A percentile compares a stretch with the other conserved stretches of the same genome.
These are phyloP conservation scores for Agonopterix heracliana DNA, from an alignment of 2,888 invertebrate genomes.

Conservation along the genomic window DNA sequence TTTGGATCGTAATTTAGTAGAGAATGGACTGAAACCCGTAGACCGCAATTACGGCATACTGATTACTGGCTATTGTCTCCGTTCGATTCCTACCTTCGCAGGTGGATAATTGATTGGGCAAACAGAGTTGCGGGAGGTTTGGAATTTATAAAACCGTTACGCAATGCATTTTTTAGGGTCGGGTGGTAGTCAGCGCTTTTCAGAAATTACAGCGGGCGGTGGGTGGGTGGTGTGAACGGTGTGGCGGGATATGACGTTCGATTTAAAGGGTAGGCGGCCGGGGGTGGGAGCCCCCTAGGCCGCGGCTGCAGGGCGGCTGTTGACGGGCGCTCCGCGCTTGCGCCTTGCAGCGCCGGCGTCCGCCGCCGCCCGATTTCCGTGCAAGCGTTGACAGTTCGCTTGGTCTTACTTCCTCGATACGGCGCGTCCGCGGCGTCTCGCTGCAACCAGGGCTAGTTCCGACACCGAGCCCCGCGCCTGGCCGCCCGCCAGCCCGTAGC, in stretches of 20 bases:
- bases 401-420: constrained; percentile 72
- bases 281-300: constrained; percentile 30
- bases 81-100: constrained; percentile 22
- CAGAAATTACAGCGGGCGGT: constrained; percentile 63
- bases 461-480: constrained; percentile 23
- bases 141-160: constrained; percentile 70
- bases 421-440: constrained; percentile 62
- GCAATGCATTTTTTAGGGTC: constrained; percentile 76
- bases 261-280: constrained; percentile 67
- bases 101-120: constrained; percentile 71
- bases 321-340: constrained; percentile 75
- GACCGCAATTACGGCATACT: constrained; percentile 19
- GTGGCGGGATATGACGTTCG: constrained; percentile 73
- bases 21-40: constrained; percentile 13
- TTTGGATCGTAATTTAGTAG: constrained; percentile 7
- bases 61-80: constrained; percentile 33
- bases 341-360: constrained; percentile 49
- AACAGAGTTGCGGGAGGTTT: constrained; percentile 35
- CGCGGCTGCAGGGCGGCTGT: constrained; percentile 69
- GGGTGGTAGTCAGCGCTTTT: constrained; percentile 68
- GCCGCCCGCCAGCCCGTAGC: constrained; percentile 30
- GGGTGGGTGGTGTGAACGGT: constrained; percentile 51
- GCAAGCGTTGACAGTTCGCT: constrained; percentile 79
- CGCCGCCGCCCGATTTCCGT: constrained; percentile 76
- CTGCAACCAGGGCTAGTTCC: constrained; percentile 26